Percentiles rank a stretch among this genome's conserved stretches.
Evolutionary conservation across 2,888 invertebrate genomes (phyloP).

Genomic region (Tetragonisca angustula): DNA sequence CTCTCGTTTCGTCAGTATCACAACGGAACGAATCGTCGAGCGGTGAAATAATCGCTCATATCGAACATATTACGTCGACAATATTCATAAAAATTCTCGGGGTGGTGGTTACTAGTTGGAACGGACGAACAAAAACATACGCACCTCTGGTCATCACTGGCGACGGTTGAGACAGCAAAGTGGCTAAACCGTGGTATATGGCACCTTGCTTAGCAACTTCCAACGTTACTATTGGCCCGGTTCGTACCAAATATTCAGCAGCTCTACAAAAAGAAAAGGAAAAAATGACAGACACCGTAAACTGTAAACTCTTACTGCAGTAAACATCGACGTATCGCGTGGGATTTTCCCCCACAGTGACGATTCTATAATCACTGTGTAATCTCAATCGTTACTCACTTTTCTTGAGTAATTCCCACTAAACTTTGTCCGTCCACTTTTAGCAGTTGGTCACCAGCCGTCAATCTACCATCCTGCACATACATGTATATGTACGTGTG

Average conservation of each 20-base stretch:
- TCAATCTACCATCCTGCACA: slow-evolving; percentile 94
- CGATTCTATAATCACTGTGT: neutral
- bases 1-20: neutral
- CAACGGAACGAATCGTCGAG: neutral
- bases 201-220: slow-evolving; percentile 99
- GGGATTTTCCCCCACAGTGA: neutral
- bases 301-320: neutral
- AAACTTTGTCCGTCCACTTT: slow-evolving; percentile 98
- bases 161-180: slow-evolving; percentile 95
- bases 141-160: slow-evolving; percentile 92
- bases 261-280: slow-evolving; percentile 87
- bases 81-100: neutral
- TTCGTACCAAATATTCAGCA: slow-evolving; percentile 97
- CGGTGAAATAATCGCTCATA: too few species aligned
- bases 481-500: too few species aligned
- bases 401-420: slow-evolving; percentile 90
- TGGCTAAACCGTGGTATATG: slow-evolving; percentile 97
- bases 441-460: slow-evolving; percentile 98
- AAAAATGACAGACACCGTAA: neutral
- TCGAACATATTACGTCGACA: neutral
- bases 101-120: too few species aligned
- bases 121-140: slow-evolving; percentile 59
- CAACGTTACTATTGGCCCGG: slow-evolving; percentile 96
- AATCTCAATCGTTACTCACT: slow-evolving; percentile 81
- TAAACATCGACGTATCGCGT: neutral